A percentile compares a stretch with the other conserved stretches of the same genome.
phyloP scores from a whole-genome alignment of 2,113 vertebrate species.

The Fregata magnificens region DNA sequence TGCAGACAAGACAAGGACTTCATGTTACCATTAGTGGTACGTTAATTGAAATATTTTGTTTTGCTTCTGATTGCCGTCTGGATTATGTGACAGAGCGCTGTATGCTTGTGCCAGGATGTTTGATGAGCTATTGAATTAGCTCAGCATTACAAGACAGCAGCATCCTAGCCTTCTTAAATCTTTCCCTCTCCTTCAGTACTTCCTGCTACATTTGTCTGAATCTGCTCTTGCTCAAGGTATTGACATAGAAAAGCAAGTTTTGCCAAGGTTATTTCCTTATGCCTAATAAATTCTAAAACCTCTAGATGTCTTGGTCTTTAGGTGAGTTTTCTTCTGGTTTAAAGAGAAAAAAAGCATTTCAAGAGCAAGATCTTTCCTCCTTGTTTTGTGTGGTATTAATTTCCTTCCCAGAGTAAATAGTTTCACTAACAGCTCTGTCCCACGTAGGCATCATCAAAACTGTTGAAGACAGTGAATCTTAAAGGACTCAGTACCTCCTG shows the following conservation, averaged over 20 bases:
- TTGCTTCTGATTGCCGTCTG: not conserved
- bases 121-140: not conserved
- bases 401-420: not conserved
- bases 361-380: not conserved
- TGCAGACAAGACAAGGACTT: not conserved
- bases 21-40: not conserved
- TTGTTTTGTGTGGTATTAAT: not conserved
- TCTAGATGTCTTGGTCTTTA: not conserved
- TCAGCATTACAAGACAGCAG: not conserved
- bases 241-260: conserved; percentile 17
- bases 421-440: not conserved
- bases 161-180: not conserved
- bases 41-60: not conserved
- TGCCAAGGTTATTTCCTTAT: conserved; percentile 25
- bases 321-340: not conserved
- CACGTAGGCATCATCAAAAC: not conserved
- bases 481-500: not conserved
- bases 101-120: not conserved
- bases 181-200: not conserved
- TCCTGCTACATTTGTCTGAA: not conserved
- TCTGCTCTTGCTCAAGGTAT: not conserved
- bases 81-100: not conserved
- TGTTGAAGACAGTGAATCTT: not conserved
- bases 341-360: not conserved
- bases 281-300: not conserved